Evolutionary conservation across 2,797 vertebrate species (phyloP), one percentile per base, ranked within the genome.

Genomic region (Micrastur ruficollis): DNA sequence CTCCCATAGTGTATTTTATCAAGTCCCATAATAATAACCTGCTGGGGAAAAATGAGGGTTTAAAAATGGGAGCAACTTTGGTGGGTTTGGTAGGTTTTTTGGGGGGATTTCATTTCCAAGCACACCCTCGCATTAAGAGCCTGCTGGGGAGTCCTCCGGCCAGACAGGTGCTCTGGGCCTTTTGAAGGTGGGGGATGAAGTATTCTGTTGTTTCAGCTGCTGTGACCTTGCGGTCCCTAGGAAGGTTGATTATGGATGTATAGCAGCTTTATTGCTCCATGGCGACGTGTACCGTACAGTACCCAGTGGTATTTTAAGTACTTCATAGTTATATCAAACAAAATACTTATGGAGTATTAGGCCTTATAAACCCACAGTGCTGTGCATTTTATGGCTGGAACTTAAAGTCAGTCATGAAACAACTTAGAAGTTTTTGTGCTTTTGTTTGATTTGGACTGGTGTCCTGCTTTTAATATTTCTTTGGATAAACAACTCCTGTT

Each of bases 131-230:
- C 1, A 1, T 65, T 88, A 88, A 79, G 71, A 79, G 61, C n/a
- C 80, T 4, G 15, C 67, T 61, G 82, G 59, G 71, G 82, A 74
- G 55, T 74, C 81, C 47, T 91, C 50, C 1, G 12, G 21, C 50
- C 8, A 4, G 78, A 86, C 97, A 97, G 93, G 93, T 97, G 96
- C 82, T 88, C 46, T 80, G 79, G 50, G 66, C 78, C 86, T 91
- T 59, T 81, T 92, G 81, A 94, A 79, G 72, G 21, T 1, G 84
- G 49, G 44, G 42, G 38, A 74, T 96, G 96, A 96, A 95, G 68
- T 95, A 92, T 95, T 96, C 62, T 97, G 97, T 97, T 97, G 89
- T 94, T 97, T 92, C 97, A 97, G 97, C 96, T 97, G 97, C 84
- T 90, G 79, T 96, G 96, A 96, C 96, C 91, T 93, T 96, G 61